phyloP scores from a whole-genome alignment of 2,797 vertebrate genomes.

The Parauchenoglanis ngamensis region DNA sequence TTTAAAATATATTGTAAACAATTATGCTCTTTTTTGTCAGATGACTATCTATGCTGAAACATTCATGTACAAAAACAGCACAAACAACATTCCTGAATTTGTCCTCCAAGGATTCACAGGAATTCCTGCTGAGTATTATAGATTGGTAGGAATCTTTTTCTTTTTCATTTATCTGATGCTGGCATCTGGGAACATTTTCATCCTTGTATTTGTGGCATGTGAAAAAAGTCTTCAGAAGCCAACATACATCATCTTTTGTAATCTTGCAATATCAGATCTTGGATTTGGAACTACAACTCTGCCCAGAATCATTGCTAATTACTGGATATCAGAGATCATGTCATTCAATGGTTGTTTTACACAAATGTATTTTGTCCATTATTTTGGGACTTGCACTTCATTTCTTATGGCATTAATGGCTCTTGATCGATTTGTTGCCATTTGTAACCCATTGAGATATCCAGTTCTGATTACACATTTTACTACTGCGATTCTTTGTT shows the following conservation, averaged over 20 bases:
- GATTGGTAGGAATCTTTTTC: slow-evolving; percentile 53
- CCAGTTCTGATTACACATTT: slow-evolving; percentile 46
- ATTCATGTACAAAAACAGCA: slow-evolving; percentile 40
- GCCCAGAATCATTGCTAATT: slow-evolving; percentile 66
- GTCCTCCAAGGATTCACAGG: slow-evolving; percentile 70
- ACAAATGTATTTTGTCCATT: slow-evolving; percentile 72
- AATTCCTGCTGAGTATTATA: slow-evolving; percentile 60
- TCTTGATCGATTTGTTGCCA: slow-evolving; percentile 68
- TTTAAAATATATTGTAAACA: neutral
- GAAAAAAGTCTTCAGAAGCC: slow-evolving; percentile 68
- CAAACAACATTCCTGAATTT: slow-evolving; percentile 63
- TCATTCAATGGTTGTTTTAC: slow-evolving; percentile 65
- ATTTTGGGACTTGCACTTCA: slow-evolving; percentile 63
- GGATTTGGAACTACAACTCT: slow-evolving; percentile 66
- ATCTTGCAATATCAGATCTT: slow-evolving; percentile 69
- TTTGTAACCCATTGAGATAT: slow-evolving; percentile 69
- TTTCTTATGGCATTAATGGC: slow-evolving; percentile 69
- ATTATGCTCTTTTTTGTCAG: slow-evolving; percentile 2
- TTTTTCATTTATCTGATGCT: slow-evolving; percentile 63
- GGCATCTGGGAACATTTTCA: slow-evolving; percentile 65
- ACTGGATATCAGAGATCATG: slow-evolving; percentile 63
- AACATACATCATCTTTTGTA: slow-evolving; percentile 67
- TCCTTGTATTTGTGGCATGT: slow-evolving; percentile 62
- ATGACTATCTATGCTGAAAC: slow-evolving; percentile 27
- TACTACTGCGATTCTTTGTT: slow-evolving; percentile 27